Evolutionary conservation across 2,113 vertebrate genomes (phyloP).

Genomic region (Aptenodytes forsteri): DNA sequence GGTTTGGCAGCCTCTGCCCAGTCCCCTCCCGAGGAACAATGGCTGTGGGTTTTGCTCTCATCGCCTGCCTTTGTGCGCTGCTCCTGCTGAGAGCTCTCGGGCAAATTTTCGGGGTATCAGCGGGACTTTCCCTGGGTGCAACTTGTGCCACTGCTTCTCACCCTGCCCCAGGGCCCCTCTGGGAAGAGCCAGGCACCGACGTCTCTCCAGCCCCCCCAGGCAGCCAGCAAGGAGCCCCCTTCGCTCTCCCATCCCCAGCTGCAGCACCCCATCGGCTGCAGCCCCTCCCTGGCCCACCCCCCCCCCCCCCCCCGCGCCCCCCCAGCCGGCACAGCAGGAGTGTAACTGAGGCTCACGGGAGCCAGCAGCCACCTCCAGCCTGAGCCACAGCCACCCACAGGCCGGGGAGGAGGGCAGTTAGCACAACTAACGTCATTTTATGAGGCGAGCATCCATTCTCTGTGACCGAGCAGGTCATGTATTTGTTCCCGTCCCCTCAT

Average conservation of each 20-base stretch:
- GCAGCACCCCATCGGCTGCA: background rate
- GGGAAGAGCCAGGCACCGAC: background rate
- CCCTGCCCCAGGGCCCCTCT: background rate
- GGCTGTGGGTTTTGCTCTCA: rapidly evolving
- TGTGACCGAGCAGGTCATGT: rapidly evolving
- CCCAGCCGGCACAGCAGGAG: too few species aligned
- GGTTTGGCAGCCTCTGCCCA: background rate
- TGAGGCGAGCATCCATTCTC: rapidly evolving
- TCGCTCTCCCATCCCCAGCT: background rate
- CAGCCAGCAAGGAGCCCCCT: background rate
- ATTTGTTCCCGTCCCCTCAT: rapidly evolving
- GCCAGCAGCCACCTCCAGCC: too few species aligned
- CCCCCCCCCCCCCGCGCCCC: too few species aligned
- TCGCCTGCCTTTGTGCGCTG: too few species aligned
- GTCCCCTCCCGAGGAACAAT: background rate
- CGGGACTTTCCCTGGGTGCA: background rate
- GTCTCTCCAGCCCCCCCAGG: rapidly evolving
- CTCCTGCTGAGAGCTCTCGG: background rate
- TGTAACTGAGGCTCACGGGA: too few species aligned
- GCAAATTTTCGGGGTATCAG: background rate
- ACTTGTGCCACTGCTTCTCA: background rate
- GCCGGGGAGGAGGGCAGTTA: too few species aligned
- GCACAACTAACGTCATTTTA: background rate
- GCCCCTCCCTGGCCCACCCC: background rate
- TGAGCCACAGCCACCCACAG: too few species aligned